These are phyloP conservation scores for Prosapia bicincta DNA, from an alignment of 2,888 invertebrate genomes.

Conservation along the genomic window DNA sequence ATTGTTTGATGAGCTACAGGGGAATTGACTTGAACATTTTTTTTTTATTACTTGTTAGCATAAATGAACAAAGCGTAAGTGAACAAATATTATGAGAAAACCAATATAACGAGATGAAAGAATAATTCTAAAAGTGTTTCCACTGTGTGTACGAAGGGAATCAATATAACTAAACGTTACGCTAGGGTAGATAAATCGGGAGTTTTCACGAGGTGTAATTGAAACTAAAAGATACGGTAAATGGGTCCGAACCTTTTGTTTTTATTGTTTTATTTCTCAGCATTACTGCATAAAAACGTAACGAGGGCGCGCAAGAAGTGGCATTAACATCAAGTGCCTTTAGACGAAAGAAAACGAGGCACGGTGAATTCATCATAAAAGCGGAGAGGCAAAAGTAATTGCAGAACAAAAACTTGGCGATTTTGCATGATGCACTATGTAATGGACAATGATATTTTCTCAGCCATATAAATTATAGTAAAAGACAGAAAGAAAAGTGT, in stretches of 20 bases:
- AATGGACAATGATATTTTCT: conserved; percentile 8
- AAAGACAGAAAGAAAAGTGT: conserved; percentile 8
- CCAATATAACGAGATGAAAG: too few relatives aligned
- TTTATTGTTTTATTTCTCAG: not conserved
- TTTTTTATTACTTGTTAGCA: too few relatives aligned
- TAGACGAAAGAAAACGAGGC: not conserved
- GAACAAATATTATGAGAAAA: too few relatives aligned
- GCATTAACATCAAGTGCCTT: not conserved
- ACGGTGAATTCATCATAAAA: not conserved
- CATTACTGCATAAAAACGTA: not conserved
- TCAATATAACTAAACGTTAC: too few relatives aligned
- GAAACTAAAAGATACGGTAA: not conserved
- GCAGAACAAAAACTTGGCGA: not conserved
- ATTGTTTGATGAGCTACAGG: too few relatives aligned
- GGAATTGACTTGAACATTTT: too few relatives aligned
- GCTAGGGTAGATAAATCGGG: too few relatives aligned
- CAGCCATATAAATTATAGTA: not conserved
- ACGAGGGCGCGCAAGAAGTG: not conserved
- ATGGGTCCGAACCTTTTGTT: not conserved
- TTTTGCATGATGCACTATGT: conserved; percentile 7
- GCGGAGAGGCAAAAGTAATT: not conserved
- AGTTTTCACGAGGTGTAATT: too few relatives aligned
- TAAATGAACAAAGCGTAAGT: too few relatives aligned
- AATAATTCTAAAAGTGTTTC: too few relatives aligned
- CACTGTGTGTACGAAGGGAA: too few relatives aligned